Evolutionary conservation across 2,888 invertebrate genomes (phyloP).

Genomic region (Eristalis intricaria): DNA sequence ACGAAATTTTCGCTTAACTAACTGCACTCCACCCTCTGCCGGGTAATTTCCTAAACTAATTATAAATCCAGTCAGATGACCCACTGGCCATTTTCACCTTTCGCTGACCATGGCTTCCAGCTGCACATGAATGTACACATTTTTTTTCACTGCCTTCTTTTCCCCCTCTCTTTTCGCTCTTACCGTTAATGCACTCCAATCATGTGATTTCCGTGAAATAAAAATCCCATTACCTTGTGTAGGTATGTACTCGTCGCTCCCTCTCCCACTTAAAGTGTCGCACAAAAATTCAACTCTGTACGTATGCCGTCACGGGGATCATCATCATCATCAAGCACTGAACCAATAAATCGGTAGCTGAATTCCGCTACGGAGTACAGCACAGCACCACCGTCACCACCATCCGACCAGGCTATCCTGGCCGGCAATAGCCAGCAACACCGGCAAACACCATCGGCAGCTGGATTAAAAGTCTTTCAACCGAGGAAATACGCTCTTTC

Average conservation of each 20-base stretch:
- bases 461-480: slow-evolving; percentile 67
- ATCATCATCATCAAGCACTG: slow-evolving; percentile 26
- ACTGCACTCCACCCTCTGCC: neutral
- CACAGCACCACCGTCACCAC: neutral
- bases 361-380: too few species aligned
- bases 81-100: neutral
- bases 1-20: neutral
- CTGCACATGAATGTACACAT: neutral
- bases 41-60: neutral
- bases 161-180: slow-evolving; percentile 13
- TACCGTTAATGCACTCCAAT: slow-evolving; percentile 42
- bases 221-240: slow-evolving; percentile 44
- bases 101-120: neutral
- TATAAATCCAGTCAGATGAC: neutral
- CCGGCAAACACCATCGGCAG: slow-evolving; percentile 26
- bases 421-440: neutral
- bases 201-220: slow-evolving; percentile 42
- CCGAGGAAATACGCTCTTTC: slow-evolving; percentile 63
- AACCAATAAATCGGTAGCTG: slow-evolving; percentile 45
- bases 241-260: neutral
- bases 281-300: slow-evolving; percentile 8
- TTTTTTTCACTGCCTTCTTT: slow-evolving; percentile 8
- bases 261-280: slow-evolving; percentile 37
- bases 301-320: slow-evolving; percentile 16
- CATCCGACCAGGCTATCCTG: neutral